Conservation (phyloP, 1,140 invertebrate genomes). For the Ceratina japonica region DNA sequence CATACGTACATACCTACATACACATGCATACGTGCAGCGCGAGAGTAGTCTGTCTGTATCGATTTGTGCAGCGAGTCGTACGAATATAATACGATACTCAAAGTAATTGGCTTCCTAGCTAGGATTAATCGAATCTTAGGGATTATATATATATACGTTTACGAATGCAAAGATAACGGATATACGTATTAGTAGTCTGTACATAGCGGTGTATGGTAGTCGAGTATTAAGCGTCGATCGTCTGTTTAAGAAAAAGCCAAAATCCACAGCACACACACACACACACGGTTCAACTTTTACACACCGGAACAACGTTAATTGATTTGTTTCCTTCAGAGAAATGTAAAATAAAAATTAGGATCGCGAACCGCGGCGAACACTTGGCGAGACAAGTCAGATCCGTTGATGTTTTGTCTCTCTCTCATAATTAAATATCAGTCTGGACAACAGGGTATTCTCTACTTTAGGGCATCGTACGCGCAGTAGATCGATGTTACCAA, state of each 20-base stretch:
- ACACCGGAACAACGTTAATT: neutral
- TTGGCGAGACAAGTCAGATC: slow-evolving; percentile 8
- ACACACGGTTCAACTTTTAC: slow-evolving; percentile 10
- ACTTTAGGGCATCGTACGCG: slow-evolving; percentile 30
- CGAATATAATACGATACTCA: slow-evolving; percentile 46
- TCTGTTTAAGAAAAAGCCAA: slow-evolving; percentile 63
- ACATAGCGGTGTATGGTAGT: slow-evolving; percentile 59
- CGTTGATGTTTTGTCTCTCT: slow-evolving; percentile 27
- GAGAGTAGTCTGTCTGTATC: slow-evolving; percentile 68
- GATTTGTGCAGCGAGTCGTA: slow-evolving; percentile 57
- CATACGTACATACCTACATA: slow-evolving; percentile 34
- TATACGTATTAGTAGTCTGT: slow-evolving; percentile 63
- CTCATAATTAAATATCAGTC: slow-evolving; percentile 51
- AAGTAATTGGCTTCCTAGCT: slow-evolving; percentile 68
- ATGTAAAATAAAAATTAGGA: neutral
- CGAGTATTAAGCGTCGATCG: slow-evolving; percentile 59
- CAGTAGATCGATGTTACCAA: slow-evolving; percentile 14
- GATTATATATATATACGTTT: slow-evolving; percentile 57
- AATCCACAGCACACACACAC: slow-evolving; percentile 35
- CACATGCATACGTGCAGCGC: slow-evolving; percentile 35
- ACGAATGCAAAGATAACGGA: slow-evolving; percentile 57
- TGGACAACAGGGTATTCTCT: slow-evolving; percentile 67
- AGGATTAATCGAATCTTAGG: slow-evolving; percentile 63
- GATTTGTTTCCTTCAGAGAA: neutral
- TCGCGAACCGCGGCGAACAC: neutral